Evolutionary conservation across 2,888 invertebrate species (phyloP), one percentile per base, ranked within the genome.

Genomic region (Cylloceria caligata): DNA sequence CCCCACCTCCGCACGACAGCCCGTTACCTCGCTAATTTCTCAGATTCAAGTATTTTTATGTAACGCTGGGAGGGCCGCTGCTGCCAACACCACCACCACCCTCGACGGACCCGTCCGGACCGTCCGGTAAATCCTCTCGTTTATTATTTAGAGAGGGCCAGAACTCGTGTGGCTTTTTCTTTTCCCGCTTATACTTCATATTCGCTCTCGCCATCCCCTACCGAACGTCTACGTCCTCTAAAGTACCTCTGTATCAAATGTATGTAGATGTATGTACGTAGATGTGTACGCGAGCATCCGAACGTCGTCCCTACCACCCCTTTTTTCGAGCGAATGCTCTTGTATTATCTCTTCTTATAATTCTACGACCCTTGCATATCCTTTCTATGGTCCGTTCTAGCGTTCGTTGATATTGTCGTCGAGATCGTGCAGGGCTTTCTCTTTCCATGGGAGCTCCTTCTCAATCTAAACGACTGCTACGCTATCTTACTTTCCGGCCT

Each of bases 1-100:
- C 55, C 67, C 69, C 73, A 80, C 30, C 52, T 64, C 78, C 68
- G 74, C 57, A 72, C 80, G 87, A 88, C 90, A 87, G 87, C 88
- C 89, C 89, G 90, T 90, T 90, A 89, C 86, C 87, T 88, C 90
- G 91, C 92, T 93, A 93, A 92, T 93, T 93, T 93, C 92, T 93
- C 92, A 93, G 92, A 92, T 92, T 93, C 92, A 90, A 92, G 92
- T 92, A 92, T 92, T 92, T 92, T 92, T 92, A 89, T 90, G 89
- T 91, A 89, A 86, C 88, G 87, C 86, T 87, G 86, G 86, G 42
- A 52, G 67, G 39, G 62, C 42, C 45, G 52, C 57, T 30, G 68
- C 67, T 65, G 77, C 80, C 71, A 64, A 57, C 77, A 64, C 42
- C 68, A 52, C 81, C 57, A 75, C 62, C 65, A 52, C 71, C 62